phyloP scores from a whole-genome alignment of 2,113 vertebrate genomes.

The Seriola dumerili region DNA sequence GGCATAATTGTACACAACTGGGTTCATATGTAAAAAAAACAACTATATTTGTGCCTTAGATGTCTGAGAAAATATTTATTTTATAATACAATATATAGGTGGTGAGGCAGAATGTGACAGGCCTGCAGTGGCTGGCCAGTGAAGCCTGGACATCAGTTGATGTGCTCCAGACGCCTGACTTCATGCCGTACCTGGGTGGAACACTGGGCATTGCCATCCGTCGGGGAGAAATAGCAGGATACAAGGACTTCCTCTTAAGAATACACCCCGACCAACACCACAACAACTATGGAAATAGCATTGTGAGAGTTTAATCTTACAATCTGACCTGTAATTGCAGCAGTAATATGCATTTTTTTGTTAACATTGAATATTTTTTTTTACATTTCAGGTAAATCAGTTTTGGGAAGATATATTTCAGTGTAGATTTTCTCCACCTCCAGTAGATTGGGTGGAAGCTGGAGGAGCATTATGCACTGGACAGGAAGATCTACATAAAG shows the following conservation, averaged over 20 bases:
- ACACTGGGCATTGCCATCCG: slow-evolving; percentile 83
- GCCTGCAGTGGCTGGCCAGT: slow-evolving; percentile 81
- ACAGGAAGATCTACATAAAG: slow-evolving; percentile 64
- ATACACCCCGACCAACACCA: slow-evolving; percentile 55
- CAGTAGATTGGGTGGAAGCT: slow-evolving; percentile 19
- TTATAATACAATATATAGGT: slow-evolving; percentile 37
- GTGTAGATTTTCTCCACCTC: slow-evolving; percentile 68
- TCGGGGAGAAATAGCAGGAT: slow-evolving; percentile 77
- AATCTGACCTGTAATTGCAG: not conserved
- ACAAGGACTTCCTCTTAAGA: slow-evolving; percentile 71
- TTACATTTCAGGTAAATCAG: slow-evolving; percentile 44
- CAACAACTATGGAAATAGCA: slow-evolving; percentile 53
- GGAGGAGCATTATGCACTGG: slow-evolving; percentile 67
- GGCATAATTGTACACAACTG: too few species aligned
- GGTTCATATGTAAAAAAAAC: too few species aligned
- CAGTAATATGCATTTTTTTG: not conserved
- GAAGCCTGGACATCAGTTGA: slow-evolving; percentile 79
- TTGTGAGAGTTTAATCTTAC: slow-evolving; percentile 50
- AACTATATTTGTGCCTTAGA: too few species aligned
- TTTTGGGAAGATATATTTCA: slow-evolving; percentile 79
- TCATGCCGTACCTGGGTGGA: slow-evolving; percentile 77
- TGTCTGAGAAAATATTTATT: too few species aligned
- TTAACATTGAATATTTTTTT: not conserved
- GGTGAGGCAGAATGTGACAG: slow-evolving; percentile 73
- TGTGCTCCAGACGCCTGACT: slow-evolving; percentile 52